Percentiles rank a stretch among this genome's conserved stretches.
Evolutionary conservation across 30 jellyfish, hydroid and myxozoan species (phyloP).

Genomic region (Chironex yamaguchii): DNA sequence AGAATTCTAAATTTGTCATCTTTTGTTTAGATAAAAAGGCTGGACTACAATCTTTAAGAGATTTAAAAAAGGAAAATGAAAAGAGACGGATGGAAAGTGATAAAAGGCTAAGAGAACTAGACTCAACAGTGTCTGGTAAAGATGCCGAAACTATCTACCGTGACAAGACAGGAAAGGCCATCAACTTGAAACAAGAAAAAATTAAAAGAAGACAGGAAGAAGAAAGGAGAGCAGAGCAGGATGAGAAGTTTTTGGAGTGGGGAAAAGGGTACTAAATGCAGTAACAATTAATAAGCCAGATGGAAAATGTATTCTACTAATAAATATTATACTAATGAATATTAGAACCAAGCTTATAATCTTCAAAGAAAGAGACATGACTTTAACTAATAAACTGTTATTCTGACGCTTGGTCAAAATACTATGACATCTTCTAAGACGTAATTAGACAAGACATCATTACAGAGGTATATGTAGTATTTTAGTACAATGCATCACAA

Average conservation of each 20-base stretch:
- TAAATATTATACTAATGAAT: no score
- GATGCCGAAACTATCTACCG: conserved; percentile 86
- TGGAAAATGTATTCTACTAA: no score
- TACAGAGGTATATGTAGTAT: no score
- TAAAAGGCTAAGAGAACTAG: conserved; percentile 48
- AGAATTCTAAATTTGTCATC: neutral
- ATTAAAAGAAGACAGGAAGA: conserved; percentile 69
- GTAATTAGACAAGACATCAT: no score
- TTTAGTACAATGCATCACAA: no score
- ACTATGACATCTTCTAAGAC: no score
- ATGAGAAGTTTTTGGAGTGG: conserved; percentile 79
- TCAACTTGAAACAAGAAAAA: conserved; percentile 74
- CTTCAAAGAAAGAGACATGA: no score
- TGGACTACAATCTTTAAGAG: conserved; percentile 80
- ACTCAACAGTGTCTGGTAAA: conserved; percentile 74
- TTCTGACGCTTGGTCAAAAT: no score
- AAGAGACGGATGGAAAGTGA: conserved; percentile 48
- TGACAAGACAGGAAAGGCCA: conserved; percentile 91
- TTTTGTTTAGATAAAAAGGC: conserved; percentile 60
- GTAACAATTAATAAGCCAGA: no score
- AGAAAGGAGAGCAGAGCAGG: conserved; percentile 74
- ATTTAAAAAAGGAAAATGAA: conserved; percentile 76
- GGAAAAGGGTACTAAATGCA: conserved; percentile 98
- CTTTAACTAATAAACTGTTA: no score
- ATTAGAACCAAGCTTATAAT: no score